Percentiles rank a stretch among this genome's conserved stretches.
phyloP scores from a whole-genome alignment of 2,888 invertebrate species.

The Caenorhabditis uteleia region DNA sequence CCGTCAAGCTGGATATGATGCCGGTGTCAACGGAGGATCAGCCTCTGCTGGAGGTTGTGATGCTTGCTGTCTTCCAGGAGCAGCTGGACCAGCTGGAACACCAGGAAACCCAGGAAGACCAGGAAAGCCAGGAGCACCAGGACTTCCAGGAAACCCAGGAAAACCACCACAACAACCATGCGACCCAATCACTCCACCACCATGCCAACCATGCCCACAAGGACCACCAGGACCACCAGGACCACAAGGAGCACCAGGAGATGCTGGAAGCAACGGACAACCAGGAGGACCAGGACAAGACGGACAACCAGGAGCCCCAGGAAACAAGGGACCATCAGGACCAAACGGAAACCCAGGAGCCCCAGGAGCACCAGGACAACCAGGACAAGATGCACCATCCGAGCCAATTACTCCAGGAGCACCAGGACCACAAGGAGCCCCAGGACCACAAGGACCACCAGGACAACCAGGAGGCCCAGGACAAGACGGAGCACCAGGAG shows the following conservation, averaged over 20 bases:
- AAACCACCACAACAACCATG: conserved; percentile 61
- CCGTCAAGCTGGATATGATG: conserved; percentile 54
- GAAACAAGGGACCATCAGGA: conserved; percentile 59
- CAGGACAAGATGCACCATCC: conserved; percentile 57
- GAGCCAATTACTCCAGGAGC: conserved; percentile 56
- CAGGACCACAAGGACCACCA: conserved; percentile 60
- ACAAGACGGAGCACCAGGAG: conserved; percentile 52
- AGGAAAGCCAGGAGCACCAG: conserved; percentile 59
- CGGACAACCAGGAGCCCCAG: conserved; percentile 44
- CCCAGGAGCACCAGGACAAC: conserved; percentile 60
- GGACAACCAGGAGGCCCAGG: conserved; percentile 55
- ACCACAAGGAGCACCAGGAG: conserved; percentile 53
- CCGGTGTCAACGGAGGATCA: conserved; percentile 40
- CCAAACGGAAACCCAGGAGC: conserved; percentile 56
- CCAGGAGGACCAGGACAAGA: conserved; percentile 55
- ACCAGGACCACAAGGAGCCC: conserved; percentile 57
- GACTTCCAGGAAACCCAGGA: conserved; percentile 58
- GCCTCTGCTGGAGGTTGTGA: conserved; percentile 52
- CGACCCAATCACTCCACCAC: conserved; percentile 61
- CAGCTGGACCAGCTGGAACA: conserved; percentile 52
- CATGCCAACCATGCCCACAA: conserved; percentile 61
- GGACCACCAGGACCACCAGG: conserved; percentile 57
- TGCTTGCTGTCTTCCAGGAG: conserved; percentile 61
- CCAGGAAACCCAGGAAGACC: conserved; percentile 51
- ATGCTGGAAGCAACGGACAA: conserved; percentile 46